phyloP scores from a whole-genome alignment of 37 sponge, comb jelly and placozoan species.

The Agelas oroides region DNA sequence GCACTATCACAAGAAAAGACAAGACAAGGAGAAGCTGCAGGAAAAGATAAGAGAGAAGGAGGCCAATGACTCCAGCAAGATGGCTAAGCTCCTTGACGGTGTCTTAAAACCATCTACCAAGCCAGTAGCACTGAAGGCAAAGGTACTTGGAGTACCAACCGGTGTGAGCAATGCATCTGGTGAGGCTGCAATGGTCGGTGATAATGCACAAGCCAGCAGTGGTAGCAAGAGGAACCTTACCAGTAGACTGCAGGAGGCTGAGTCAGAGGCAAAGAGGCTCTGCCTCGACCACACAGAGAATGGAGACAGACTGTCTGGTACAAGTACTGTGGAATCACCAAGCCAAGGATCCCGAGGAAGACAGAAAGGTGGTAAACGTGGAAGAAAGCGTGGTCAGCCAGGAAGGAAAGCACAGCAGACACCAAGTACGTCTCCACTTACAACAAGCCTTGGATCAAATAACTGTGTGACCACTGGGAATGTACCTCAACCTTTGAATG shows the following conservation, averaged over 20 bases:
- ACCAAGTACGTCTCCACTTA: not conserved
- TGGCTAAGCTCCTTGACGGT: slow-evolving; percentile 3
- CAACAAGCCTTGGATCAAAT: too few relatives aligned
- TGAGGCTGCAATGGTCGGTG: too few relatives aligned
- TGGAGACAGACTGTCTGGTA: not conserved
- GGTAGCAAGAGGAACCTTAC: slow-evolving; percentile 35
- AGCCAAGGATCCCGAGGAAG: not conserved
- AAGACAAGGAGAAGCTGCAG: slow-evolving; percentile 33
- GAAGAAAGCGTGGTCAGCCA: not conserved
- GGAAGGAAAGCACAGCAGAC: not conserved
- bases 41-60: slow-evolving; percentile 34
- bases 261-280: slow-evolving; percentile 10
- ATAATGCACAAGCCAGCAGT: too few relatives aligned
- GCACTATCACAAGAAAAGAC: slow-evolving; percentile 36
- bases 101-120: not conserved
- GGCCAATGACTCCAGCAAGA: slow-evolving; percentile 4
- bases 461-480: too few relatives aligned
- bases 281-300: not conserved
- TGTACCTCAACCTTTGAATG: not conserved
- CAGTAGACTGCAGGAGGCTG: not conserved
- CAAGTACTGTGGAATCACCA: not conserved
- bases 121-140: not conserved
- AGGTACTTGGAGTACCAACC: not conserved
- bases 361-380: not conserved
- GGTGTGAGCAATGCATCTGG: not conserved